Evolutionary conservation across 2,113 vertebrate species (phyloP).

Genomic region (Tenebrosternarchus preto): DNA sequence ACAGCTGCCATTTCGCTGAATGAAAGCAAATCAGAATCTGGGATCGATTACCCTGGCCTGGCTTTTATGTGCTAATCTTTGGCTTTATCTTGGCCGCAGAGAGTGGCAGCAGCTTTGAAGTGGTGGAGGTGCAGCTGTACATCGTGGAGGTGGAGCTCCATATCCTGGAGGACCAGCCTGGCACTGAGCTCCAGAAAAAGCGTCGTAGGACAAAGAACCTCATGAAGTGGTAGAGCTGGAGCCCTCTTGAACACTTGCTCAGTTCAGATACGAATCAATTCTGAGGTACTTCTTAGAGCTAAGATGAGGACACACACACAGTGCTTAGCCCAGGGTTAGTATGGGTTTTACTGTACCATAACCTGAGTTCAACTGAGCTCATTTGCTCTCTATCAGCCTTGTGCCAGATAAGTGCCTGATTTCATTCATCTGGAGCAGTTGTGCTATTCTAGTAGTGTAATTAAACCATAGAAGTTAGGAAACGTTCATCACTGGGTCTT

Average conservation of each 20-base stretch:
- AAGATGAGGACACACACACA: neutral
- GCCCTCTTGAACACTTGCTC: neutral
- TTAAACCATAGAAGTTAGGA: too few species aligned
- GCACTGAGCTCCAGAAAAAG: too few species aligned
- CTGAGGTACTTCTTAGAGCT: neutral
- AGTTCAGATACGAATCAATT: neutral
- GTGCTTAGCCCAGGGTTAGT: too few species aligned
- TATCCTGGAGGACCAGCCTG: too few species aligned
- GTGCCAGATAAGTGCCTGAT: too few species aligned
- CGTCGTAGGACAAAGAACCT: neutral
- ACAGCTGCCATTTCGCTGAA: conserved; percentile 30
- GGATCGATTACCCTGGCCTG: conserved; percentile 42
- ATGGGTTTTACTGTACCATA: too few species aligned
- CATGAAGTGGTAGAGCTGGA: neutral
- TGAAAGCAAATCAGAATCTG: conserved; percentile 19
- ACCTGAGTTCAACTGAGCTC: too few species aligned
- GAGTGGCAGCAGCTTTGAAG: conserved; percentile 37
- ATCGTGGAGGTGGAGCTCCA: conserved; percentile 1
- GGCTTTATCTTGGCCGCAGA: conserved; percentile 47
- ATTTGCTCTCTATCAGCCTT: too few species aligned
- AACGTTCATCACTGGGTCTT: too few species aligned
- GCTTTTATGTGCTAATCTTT: conserved; percentile 46
- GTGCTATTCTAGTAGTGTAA: too few species aligned
- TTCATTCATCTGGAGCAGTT: too few species aligned
- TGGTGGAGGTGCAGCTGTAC: conserved; percentile 10